Percentiles rank a stretch among this genome's conserved stretches.
Evolutionary conservation across 35 echinoderm and acorn worm species (phyloP).

Genomic region (Ophiothrix spiculata): DNA sequence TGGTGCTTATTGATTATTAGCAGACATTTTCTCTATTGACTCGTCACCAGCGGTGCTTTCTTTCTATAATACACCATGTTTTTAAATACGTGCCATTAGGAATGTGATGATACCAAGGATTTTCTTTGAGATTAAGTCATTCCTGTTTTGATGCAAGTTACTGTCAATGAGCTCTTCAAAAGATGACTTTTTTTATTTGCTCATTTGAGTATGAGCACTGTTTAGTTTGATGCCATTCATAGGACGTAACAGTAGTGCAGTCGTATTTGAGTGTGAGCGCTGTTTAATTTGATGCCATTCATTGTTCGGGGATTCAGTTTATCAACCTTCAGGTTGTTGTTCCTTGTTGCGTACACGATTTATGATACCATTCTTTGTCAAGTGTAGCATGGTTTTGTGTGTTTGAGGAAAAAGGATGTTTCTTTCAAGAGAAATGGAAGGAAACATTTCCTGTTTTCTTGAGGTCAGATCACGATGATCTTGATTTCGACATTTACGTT

Average conservation of each 20-base stretch:
- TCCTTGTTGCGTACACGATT: too few species aligned
- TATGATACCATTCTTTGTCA: too few species aligned
- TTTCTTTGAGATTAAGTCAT: neutral
- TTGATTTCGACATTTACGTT: too few species aligned
- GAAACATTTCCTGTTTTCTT: too few species aligned
- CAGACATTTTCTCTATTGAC: neutral
- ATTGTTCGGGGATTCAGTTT: too few species aligned
- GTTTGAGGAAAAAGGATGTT: too few species aligned
- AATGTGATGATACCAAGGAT: neutral
- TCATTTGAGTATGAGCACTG: neutral
- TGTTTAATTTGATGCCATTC: neutral
- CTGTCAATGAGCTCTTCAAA: neutral
- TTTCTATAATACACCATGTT: neutral
- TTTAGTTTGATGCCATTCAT: neutral
- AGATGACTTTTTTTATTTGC: neutral
- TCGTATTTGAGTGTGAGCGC: neutral
- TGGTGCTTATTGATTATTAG: conserved; percentile 20
- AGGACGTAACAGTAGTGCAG: neutral
- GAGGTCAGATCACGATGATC: too few species aligned
- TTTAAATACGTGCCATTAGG: neutral
- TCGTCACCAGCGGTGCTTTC: neutral
- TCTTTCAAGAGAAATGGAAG: too few species aligned
- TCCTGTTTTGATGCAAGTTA: neutral
- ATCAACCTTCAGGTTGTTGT: too few species aligned
- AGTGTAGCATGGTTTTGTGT: too few species aligned